Base-by-base conservation (phyloP, 2,888 invertebrate species). In the Heliconius cydno region DNA sequence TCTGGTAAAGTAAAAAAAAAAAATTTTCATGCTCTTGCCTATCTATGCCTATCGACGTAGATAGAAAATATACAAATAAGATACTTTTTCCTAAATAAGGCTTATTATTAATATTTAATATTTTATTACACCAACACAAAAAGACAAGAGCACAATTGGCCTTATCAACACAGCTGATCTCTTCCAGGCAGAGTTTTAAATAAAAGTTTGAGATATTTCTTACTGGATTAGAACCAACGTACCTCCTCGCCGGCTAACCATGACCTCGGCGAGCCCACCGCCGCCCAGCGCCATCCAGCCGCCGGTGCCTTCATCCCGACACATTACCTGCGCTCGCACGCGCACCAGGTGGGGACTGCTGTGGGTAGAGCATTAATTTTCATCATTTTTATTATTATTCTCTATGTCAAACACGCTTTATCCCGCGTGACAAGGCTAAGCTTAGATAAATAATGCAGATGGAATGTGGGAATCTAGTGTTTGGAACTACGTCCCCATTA, bases 271-370 rank as follows among this genome's bases (percentile, higher is more conserved):
- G 86, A 99, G 96, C 85, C 99, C 99, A 86, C 99, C 99, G 87
- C 98, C 98, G 85, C 98, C 98, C 91, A 98, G 96, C 89, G 98
- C 98, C 91, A 98, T 97, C 99, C 99, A 99, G 86, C 99, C 98
- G 85, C 98, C 99, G 85, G 98, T 98, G 94, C 98, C 98, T 94
- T 99, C 99, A 96, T 99, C 99, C 92, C 99, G 97, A 91, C 98
- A 98, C 99, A 99, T 99, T 96, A 99, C 99, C 97, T 99, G 99
- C 95, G 99, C 99, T 91, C 98, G 98, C 92, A 99, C 99, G 95
- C 98, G 98, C 96, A 99, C 99, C 97, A 99, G 96, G 95, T 97
- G 97, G 96, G 97, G 97, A 97, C 98, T 98, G 96, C 19, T 41
- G 63, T 25, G 30, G 19, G 6, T 22, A 67, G 25, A 13, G 28